Evolutionary conservation across 2,888 invertebrate genomes (phyloP), one percentile per base, ranked within the genome.

Genomic region (Lampropteryx suffumata): DNA sequence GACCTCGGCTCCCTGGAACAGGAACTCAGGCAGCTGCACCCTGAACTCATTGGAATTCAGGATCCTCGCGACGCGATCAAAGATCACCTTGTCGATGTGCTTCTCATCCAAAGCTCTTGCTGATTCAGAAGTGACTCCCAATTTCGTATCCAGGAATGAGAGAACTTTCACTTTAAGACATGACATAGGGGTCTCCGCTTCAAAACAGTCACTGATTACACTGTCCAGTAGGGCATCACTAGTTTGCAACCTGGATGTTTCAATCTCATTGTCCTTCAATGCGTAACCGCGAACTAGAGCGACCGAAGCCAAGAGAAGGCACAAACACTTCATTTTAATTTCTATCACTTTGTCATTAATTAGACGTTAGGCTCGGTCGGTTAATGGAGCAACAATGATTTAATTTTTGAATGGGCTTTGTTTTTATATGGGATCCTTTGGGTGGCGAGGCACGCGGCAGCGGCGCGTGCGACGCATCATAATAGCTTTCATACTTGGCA

Each of bases 111-210:
- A 88, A 54, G 92, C 92, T 59, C 94, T 91, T 34, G 92, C 91
- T 43, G 92, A 91, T 65, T 94, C 93, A 46, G 92, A 91, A 49
- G 87, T 83, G 28, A 93, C 87, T 65, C 94, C 94, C 53, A 94
- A 81, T 48, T 94, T 89, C 30, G 92, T 93, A 79, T 96, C 95
- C 86, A 96, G 87, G 83, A 94, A 96, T 46, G 92, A 92, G 24
- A 96, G 88, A 67, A 96, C 94, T 84, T 95, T 94, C 79, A 92
- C 92, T 85, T 95, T 95, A 63, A 96, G 91, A 70, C 96, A 96
- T 36, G 91, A 88, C 76, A 93, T 92, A 78, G 95, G 94, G 5
- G 93, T 92, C 54, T 92, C 92, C 37, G 92, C 91, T 62, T 91
- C 91, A 73, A 94, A 92, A 88, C 96, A 96, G 75, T 94, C 93